phyloP scores from a whole-genome alignment of 2,113 vertebrate genomes.

The Catharus fuscescens region DNA sequence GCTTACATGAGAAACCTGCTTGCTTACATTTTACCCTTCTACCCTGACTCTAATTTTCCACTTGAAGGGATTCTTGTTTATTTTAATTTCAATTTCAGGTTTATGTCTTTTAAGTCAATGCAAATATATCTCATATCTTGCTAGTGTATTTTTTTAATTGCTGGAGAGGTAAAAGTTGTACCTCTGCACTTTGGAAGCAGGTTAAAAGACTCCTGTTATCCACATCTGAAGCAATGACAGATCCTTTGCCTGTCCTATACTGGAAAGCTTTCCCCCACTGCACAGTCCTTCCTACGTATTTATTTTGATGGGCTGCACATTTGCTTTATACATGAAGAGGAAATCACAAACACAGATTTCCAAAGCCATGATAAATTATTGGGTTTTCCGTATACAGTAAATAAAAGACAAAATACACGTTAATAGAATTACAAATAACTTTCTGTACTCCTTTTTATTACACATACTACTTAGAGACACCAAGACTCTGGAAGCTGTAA shows the following conservation, averaged over 20 bases:
- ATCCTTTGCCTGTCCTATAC: neutral
- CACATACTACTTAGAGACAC: neutral
- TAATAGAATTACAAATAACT: neutral
- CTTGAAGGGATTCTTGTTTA: neutral
- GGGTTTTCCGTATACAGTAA: neutral
- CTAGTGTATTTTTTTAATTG: neutral
- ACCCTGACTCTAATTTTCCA: neutral
- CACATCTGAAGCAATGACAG: neutral
- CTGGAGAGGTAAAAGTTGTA: neutral
- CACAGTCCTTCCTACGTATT: neutral
- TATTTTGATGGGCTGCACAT: neutral
- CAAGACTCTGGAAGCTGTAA: neutral
- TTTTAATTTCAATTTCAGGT: neutral
- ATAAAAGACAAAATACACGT: no score
- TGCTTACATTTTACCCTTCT: neutral
- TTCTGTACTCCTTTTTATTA: neutral
- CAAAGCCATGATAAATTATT: neutral
- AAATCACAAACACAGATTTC: neutral
- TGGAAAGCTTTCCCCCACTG: neutral
- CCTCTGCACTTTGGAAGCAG: neutral
- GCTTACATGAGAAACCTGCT: neutral
- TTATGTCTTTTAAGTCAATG: neutral
- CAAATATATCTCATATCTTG: neutral
- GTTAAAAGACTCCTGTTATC: neutral
- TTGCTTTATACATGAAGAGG: neutral